A percentile compares a stretch with the other conserved stretches of the same genome.
These are phyloP conservation scores for Rattus rattus DNA, from an alignment of 2,113 vertebrate species.

Conservation along the genomic window DNA sequence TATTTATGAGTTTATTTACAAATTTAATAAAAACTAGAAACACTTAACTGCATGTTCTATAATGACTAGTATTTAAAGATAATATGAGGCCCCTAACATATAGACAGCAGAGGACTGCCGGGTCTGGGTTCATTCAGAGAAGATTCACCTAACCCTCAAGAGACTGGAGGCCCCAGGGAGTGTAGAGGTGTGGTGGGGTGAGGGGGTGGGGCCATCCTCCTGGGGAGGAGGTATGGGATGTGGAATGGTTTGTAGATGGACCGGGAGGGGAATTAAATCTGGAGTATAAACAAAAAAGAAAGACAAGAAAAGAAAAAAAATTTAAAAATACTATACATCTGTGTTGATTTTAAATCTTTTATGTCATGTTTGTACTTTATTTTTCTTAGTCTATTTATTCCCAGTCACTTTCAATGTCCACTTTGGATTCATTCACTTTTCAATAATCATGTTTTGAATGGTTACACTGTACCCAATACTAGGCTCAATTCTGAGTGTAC, in stretches of 20 bases:
- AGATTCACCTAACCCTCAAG: no score
- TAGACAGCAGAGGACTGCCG: no score
- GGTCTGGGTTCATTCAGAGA: no score
- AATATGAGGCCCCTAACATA: neutral
- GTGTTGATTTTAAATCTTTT: neutral
- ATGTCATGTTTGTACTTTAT: slow-evolving; percentile 16
- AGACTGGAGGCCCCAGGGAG: no score
- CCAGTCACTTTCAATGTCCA: neutral
- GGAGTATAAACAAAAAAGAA: no score
- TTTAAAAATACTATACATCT: neutral
- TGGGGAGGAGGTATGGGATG: no score
- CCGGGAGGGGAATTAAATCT: no score
- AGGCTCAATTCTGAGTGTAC: neutral
- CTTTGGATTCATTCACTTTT: slow-evolving; percentile 2
- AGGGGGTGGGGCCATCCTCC: no score
- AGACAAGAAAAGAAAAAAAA: no score
- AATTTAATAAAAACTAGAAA: neutral
- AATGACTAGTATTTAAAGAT: slow-evolving; percentile 28
- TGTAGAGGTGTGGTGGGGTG: no score
- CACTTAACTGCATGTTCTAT: neutral
- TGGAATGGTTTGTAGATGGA: no score
- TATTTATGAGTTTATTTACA: neutral
- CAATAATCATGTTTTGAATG: neutral
- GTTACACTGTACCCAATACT: neutral
- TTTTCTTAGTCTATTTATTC: slow-evolving; percentile 11